phyloP scores from a whole-genome alignment of 2,888 invertebrate species.

The Baccha elongata region DNA sequence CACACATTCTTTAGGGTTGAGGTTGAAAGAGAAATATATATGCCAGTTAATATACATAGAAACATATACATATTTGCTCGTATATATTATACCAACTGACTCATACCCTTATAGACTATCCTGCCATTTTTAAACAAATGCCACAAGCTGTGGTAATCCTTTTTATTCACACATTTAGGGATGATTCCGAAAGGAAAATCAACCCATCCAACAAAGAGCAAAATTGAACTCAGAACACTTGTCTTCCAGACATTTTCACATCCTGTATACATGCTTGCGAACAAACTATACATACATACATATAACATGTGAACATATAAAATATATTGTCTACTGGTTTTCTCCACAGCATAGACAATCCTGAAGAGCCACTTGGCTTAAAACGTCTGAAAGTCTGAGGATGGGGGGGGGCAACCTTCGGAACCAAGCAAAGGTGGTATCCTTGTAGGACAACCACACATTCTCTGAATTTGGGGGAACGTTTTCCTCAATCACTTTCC shows the following conservation, averaged over 20 bases:
- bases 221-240: slow-evolving; percentile 62
- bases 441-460: slow-evolving; percentile 60
- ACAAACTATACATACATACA: slow-evolving; percentile 1
- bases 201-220: slow-evolving; percentile 62
- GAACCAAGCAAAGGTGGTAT: slow-evolving; percentile 62
- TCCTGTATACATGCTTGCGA: slow-evolving; percentile 45
- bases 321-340: slow-evolving; percentile 59
- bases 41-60: slow-evolving; percentile 50
- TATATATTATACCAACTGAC: slow-evolving; percentile 51
- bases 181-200: slow-evolving; percentile 69
- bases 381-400: slow-evolving; percentile 36
- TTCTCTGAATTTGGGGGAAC: slow-evolving; percentile 61
- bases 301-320: not conserved
- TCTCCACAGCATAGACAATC: slow-evolving; percentile 58
- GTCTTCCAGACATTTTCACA: slow-evolving; percentile 73
- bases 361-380: slow-evolving; percentile 65
- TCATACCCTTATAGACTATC: not conserved
- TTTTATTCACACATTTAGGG: slow-evolving; percentile 74
- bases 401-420: slow-evolving; percentile 55
- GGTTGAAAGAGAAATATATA: slow-evolving; percentile 34
- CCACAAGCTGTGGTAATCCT: slow-evolving; percentile 73
- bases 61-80: slow-evolving; percentile 18
- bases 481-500: slow-evolving; percentile 35
- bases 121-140: slow-evolving; percentile 57
- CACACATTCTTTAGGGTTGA: slow-evolving; percentile 39